Base-by-base conservation (phyloP, 2,888 invertebrate genomes). In the Neelides folsomi region DNA sequence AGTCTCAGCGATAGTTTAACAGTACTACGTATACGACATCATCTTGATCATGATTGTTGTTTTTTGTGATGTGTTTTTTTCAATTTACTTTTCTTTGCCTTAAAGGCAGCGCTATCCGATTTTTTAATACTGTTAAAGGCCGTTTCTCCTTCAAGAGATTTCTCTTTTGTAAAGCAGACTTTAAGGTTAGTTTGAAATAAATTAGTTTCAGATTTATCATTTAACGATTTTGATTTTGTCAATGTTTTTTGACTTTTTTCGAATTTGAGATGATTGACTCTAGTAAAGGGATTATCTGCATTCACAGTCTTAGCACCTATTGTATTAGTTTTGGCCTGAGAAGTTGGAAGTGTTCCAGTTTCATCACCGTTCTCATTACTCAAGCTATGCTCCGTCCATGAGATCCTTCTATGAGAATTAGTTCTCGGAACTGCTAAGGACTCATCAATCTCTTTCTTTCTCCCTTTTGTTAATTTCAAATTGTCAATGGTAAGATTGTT, bases 181-280 rank as follows among this genome's bases (percentile, higher is more conserved):
- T n/a, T 38, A 6, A 38, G 5, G 8, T 38, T 38, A 4, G 4
- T 38, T 13, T 38, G 6, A 13, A 3, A 15, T 36, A 9, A 8
- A 36, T 36, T 36, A 38, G 27, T n/a, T 10, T 40, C 41, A 27
- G 34, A 15, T 27, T 40, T 48, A 16, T 48, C 48, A 10, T 41
- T 41, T 4, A 48, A 13, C 9, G 48, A 48, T 41, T 48, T 48
- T 12, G 48, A 48, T 41, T 48, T 48, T 19, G 18, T 40, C 20
- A 48, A 27, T 27, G 27, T 27, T 7, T 7, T 27, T 27, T 27
- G 3, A 27, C 27, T 7, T 7, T 27, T 27, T 27, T 27, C 27
- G 3, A 27, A 5, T 27, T 27, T 27, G 4, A 27, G 4, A 5
- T 27, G 3, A 27, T 27, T 27, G 4, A 5, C 27, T 27, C 27